Conservation (phyloP, 2,797 vertebrate genomes). For the Muscicapa comitata region DNA sequence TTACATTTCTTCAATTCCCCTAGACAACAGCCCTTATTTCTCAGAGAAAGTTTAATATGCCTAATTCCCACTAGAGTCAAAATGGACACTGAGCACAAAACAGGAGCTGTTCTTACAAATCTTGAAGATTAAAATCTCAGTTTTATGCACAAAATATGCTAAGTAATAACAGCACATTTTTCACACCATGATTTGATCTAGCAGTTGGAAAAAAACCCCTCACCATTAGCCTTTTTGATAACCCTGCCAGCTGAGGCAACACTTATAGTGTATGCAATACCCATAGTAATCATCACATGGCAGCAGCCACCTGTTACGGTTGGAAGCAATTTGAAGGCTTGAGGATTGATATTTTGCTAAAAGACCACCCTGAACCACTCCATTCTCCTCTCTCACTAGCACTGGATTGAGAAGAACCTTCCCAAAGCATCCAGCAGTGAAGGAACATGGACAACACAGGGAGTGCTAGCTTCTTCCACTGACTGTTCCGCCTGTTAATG, state of each 20-base stretch:
- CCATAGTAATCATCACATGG: not conserved
- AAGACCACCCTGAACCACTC: not conserved
- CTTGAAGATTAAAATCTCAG: not conserved
- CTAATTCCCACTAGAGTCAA: not conserved
- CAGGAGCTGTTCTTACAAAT: not conserved
- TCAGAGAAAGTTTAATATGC: not conserved
- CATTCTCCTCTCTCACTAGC: not conserved
- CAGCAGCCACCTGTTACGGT: rapidly evolving
- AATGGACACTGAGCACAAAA: not conserved
- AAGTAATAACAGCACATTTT: not conserved
- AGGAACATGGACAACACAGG: not conserved
- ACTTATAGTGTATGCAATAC: rapidly evolving
- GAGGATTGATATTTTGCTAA: not conserved
- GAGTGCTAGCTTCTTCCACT: not conserved
- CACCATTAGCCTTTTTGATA: not conserved
- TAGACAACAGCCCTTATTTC: not conserved
- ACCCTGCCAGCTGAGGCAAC: not conserved
- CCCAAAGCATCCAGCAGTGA: not conserved
- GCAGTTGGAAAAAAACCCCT: rapidly evolving
- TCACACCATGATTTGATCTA: not conserved
- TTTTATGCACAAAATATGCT: not conserved
- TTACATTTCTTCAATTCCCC: not conserved
- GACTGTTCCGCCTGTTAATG: not conserved
- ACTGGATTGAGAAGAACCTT: not conserved
- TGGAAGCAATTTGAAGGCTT: not conserved